Evolutionary conservation across 2,888 invertebrate genomes (phyloP), one percentile per base, ranked within the genome.

Genomic region (Trileptium ribeirensis): DNA sequence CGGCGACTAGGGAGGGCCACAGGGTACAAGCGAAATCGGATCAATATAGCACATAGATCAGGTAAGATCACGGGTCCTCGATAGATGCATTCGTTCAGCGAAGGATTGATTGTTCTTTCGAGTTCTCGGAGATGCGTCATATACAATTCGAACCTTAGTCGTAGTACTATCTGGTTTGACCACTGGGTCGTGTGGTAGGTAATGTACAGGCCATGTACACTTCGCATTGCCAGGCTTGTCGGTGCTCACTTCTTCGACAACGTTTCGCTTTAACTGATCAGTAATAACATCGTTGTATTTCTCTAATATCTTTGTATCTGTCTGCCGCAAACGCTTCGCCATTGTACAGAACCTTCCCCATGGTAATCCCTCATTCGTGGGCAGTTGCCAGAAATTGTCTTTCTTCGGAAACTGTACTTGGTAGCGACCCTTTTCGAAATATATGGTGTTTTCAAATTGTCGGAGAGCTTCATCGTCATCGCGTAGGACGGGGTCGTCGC

Each of bases 141-240:
- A n/a, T n/a, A n/a, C n/a, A n/a, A n/a, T n/a, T n/a, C n/a, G n/a
- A n/a, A n/a, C n/a, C n/a, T n/a, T n/a, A 0, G 84, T n/a, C n/a
- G n/a, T 70, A n/a, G 67, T 31, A 8, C 82, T 83, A 8, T 78
- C 24, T 24, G 82, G 81, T 0, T 70, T 77, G 31, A 83, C 38
- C 0, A 83, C 84, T 0, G 81, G 38, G 29, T 84, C 82, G 74
- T 84, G 82, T 0, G 84, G 84, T 3, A 83, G 33, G 64, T 83
- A 84, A 51, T 84, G 84, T 31, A 33, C 80, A 3, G 24, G 80
- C 31, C 3, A n/a, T n/a, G n/a, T 33, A 78, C 19, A 70, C 81
- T n/a, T n/a, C n/a, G n/a, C n/a, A n/a, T n/a, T n/a, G n/a, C n/a
- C n/a, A n/a, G n/a, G n/a, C n/a, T n/a, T n/a, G n/a, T n/a, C n/a